Base-by-base conservation (phyloP, 2,888 invertebrate species). In the Polydrusus pterygomalis region DNA sequence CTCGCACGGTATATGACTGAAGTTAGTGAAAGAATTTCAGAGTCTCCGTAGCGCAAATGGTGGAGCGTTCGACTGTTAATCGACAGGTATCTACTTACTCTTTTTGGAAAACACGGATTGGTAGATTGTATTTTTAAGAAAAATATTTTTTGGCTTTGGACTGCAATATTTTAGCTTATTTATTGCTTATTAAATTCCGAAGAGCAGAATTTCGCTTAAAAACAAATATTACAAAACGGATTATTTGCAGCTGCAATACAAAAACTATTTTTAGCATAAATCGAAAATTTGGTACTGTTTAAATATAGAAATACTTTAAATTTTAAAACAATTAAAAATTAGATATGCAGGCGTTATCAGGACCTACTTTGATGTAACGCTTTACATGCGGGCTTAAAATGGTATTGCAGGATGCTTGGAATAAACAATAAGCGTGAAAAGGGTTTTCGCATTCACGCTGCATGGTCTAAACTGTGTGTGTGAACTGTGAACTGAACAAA, bases 291-390 rank as follows among this genome's bases (percentile, higher is more conserved):
- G 9, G n/a, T 34, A 34, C n/a, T 0, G 7, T 34, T 15, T 56
- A 56, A 56, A 34, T 15, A 34, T 34, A 56, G 34, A 9, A 56
- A 11, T 56, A 25, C 34, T 56, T 56, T 56, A 56, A 56, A 56
- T 56, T 45, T 40, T 62, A 43, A 62, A 62, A 40, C 43, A 13
- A 38, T 13, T 43, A 62, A 62, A 40, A 45, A 70, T 60, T 62
- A 70, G 70, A 70, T 70, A 70, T 70, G 70, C 70, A 49, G 60
- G 34, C 45, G 25, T 70, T 70, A 70, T 70, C 70, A 62, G 49
- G 62, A 17, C 60, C 70, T 58, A 60, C 60, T 70, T 70, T 49
- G 8, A 43, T 62, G 60, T 60, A 47, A 49, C 30, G 34, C 11
- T 49, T 40, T 68, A 30, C 56, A 70, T 70, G 62, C 70, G 70